These are phyloP conservation scores for Sylvilagus floridanus DNA, from an alignment of 2,797 vertebrate species.

Conservation along the genomic window DNA sequence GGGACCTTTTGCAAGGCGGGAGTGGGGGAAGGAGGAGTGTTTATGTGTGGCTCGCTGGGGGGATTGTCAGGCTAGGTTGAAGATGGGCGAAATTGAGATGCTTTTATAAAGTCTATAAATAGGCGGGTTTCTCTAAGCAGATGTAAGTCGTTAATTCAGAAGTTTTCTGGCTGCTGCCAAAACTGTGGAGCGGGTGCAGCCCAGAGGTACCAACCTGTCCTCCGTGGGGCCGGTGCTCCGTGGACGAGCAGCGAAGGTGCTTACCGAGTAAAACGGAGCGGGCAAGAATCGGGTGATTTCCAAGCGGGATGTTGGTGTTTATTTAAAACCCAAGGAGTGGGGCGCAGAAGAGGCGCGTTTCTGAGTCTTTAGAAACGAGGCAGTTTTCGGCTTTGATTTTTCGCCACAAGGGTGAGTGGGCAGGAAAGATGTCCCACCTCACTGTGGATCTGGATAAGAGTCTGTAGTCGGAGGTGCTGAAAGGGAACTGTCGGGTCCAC, in stretches of 20 bases:
- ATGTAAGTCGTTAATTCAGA: conserved; percentile 55
- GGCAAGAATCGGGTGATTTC: not conserved
- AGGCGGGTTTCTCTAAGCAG: conserved; percentile 1
- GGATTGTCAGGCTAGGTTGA: conserved; percentile 34
- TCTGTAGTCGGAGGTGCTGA: not conserved
- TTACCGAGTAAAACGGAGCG: conserved; percentile 60
- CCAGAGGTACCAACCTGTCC: conserved; percentile 64
- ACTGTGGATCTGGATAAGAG: not conserved
- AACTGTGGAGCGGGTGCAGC: conserved; percentile 68
- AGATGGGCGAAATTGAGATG: conserved; percentile 41
- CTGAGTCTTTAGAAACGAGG: conserved; percentile 6
- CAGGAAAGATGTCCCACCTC: conserved; percentile 1
- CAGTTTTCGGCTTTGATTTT: conserved; percentile 44
- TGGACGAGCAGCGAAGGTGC: conserved; percentile 65
- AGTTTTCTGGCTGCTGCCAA: conserved; percentile 73
- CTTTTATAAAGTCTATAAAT: conserved; percentile 14
- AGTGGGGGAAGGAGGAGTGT: conserved; percentile 35
- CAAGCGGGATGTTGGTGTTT: conserved; percentile 23
- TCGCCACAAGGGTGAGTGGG: conserved; percentile 60
- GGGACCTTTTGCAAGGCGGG: conserved; percentile 41
- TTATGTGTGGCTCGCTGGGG: conserved; percentile 47
- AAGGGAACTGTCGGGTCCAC: conserved; percentile 25
- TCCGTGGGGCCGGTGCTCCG: conserved; percentile 50
- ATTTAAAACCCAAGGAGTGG: not conserved
- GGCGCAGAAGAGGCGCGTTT: conserved; percentile 23